These are phyloP conservation scores for Sussaba pulchella DNA, from an alignment of 2,888 invertebrate species.

Conservation along the genomic window DNA sequence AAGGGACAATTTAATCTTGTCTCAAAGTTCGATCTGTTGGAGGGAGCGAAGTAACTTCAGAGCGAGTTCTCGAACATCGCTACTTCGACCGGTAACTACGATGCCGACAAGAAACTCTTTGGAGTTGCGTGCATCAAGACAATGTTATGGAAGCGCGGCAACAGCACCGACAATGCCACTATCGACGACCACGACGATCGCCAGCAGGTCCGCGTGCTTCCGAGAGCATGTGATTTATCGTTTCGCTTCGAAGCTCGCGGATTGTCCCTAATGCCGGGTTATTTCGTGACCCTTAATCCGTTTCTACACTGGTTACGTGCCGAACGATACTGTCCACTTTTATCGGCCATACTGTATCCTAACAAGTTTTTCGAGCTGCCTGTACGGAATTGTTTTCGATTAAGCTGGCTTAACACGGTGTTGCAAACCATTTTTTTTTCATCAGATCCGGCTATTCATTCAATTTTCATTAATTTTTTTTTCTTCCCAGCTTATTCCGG, in stretches of 20 bases:
- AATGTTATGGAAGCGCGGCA: constrained; percentile 71
- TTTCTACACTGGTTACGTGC: constrained; percentile 28
- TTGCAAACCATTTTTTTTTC: neutral
- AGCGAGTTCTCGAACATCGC: constrained; percentile 49
- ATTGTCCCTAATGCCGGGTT: constrained; percentile 77
- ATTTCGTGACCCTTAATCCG: constrained; percentile 71
- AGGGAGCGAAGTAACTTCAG: constrained; percentile 32
- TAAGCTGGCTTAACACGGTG: neutral
- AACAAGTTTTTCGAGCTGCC: constrained; percentile 1
- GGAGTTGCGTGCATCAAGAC: constrained; percentile 76
- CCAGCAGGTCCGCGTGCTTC: constrained; percentile 67
- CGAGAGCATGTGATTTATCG: constrained; percentile 77
- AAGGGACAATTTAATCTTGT: constrained; percentile 68
- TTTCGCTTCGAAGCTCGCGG: constrained; percentile 76
- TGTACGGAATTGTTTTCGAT: neutral
- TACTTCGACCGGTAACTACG: constrained; percentile 24
- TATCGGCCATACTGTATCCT: constrained; percentile 31
- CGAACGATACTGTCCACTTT: constrained; percentile 52
- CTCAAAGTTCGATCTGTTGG: constrained; percentile 62
- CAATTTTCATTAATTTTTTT: neutral
- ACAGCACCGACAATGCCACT: constrained; percentile 1
- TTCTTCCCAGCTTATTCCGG: neutral
- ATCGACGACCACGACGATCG: constrained; percentile 52
- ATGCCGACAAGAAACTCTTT: constrained; percentile 56
- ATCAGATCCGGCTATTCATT: neutral